These are phyloP conservation scores for Burhinus bistriatus DNA, from an alignment of 2,113 vertebrate species.

Conservation along the genomic window DNA sequence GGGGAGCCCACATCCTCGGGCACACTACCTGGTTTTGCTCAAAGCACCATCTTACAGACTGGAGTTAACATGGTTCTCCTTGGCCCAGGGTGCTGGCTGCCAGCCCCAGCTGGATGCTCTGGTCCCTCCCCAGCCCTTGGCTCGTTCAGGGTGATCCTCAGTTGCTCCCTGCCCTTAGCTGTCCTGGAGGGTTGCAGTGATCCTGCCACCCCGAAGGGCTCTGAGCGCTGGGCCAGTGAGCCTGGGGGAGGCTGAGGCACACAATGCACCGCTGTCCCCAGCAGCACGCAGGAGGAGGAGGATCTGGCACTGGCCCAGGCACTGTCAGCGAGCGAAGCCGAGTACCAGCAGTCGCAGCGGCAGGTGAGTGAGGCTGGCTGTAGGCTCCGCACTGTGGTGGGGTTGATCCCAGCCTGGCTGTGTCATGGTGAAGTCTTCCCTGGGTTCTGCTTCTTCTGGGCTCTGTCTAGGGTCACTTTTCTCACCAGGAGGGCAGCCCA, in stretches of 20 bases:
- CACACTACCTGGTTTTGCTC: not conserved
- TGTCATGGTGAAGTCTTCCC: not conserved
- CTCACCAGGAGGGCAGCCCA: not conserved
- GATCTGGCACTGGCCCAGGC: conserved; percentile 94
- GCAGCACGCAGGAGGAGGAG: conserved; percentile 91
- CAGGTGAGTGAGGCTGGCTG: conserved; percentile 39
- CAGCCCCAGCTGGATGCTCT: not conserved
- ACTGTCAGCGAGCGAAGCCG: conserved; percentile 92
- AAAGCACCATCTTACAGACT: not conserved
- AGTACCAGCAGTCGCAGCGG: conserved; percentile 82
- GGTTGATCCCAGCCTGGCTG: not conserved
- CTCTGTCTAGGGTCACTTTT: not conserved
- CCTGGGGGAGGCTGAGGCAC: not conserved
- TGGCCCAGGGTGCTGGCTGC: not conserved
- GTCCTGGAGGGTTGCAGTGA: not conserved
- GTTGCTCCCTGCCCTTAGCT: not conserved
- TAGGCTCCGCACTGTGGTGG: accelerated
- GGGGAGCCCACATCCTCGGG: accelerated
- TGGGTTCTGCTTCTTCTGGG: not conserved
- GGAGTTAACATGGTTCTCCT: not conserved
- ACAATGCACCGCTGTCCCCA: not conserved
- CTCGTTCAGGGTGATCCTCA: not conserved
- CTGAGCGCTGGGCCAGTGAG: not conserved
- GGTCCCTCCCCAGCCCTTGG: not conserved
- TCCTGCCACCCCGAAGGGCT: not conserved